These are phyloP conservation scores for Melanostoma scalare DNA, from an alignment of 2,888 invertebrate genomes.

Conservation along the genomic window DNA sequence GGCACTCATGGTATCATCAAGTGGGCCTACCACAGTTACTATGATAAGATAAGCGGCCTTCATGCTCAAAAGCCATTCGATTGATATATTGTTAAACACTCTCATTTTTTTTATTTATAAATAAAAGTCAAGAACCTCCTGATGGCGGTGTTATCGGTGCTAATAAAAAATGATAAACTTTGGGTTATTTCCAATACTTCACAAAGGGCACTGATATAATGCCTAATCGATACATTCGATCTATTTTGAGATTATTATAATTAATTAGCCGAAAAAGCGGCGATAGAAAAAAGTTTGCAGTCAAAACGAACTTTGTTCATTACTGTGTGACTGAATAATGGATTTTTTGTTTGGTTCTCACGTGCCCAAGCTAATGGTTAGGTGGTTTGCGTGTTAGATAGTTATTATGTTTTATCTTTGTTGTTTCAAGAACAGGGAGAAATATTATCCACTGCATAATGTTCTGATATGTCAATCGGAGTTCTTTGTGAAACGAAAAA, in stretches of 20 bases:
- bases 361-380: no score
- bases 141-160: conserved; percentile 18
- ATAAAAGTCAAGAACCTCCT: conserved; percentile 23
- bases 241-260: conserved; percentile 32
- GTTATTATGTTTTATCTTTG: no score
- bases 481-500: no score
- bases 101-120: conserved; percentile 4
- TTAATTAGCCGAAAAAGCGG: conserved; percentile 13
- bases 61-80: neutral
- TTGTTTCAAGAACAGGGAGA: no score
- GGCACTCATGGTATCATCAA: conserved; percentile 10
- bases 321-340: no score
- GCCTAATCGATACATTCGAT: conserved; percentile 23
- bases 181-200: conserved; percentile 33
- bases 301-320: conserved; percentile 8
- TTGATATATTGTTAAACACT: no score
- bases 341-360: no score
- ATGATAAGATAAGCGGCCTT: conserved; percentile 45
- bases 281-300: neutral
- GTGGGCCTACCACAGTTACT: conserved; percentile 21
- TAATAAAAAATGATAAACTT: conserved; percentile 39
- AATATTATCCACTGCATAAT: no score
- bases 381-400: no score
- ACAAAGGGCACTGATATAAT: conserved; percentile 28
- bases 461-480: no score